Base-by-base conservation (phyloP, 2,113 vertebrate genomes). In the Cryptoleucopteryx plumbea region DNA sequence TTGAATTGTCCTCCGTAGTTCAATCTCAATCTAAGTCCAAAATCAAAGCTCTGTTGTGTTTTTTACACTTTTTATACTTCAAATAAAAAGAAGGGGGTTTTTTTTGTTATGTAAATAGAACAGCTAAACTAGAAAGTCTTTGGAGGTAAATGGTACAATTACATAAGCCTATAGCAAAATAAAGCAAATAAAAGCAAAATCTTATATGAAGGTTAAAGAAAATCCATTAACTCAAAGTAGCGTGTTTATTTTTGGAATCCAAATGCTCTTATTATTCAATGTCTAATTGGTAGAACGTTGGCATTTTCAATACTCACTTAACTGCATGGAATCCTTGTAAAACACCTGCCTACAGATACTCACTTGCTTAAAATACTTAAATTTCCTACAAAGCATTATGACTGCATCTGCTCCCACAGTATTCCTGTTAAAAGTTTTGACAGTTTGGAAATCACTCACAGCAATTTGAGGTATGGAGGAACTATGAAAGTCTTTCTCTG, bases 381-480 rank as follows among this genome's bases (percentile, higher is more conserved):
- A 52, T 89, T 93, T 95, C 34, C 36, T 75, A 50, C 70, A 82
- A 86, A 84, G 61, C 52, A 67, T 89, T 90, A 61, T 89, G 47
- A 40, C 34, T 82, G 43, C 81, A 90, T 93, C 91, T 97, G 95
- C 27, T 96, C 36, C 52, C 52, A 56, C 86, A 87, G 70, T 59
- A 68, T 19, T 87, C 43, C 15, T 91, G 91, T 87, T 95, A 91
- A 68, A 94, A 94, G 74, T 91, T 88, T 91, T 95, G 96, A 73
- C 90, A 92, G 48, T 96, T 94, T 90, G 45, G 74, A 96, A 90
- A 70, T 82, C 78, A 82, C 79, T 94, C 70, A 62, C 36, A 80
- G 70, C 10, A 92, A 66, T 77, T 31, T 65, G 50, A 91, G 70
- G 32, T 73, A 79, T 25, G 20, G 40, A 62, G 7, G 34, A 90